Evolutionary conservation across 2,888 invertebrate species (phyloP).

Genomic region (Gryllus longicercus): DNA sequence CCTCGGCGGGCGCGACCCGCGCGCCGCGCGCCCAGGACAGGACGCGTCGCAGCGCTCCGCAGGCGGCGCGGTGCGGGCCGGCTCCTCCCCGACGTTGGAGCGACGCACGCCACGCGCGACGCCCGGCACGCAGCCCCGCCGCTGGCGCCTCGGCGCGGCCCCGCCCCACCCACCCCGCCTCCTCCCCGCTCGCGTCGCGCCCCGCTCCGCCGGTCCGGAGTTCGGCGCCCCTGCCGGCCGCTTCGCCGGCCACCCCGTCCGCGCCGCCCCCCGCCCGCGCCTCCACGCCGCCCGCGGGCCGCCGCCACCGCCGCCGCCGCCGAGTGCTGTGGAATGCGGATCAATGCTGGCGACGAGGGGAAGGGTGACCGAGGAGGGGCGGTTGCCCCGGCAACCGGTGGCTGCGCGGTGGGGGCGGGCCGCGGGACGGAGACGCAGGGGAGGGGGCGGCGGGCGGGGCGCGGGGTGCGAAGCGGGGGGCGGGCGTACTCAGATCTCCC

Average conservation of each 20-base stretch:
- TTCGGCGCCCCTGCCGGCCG: background rate
- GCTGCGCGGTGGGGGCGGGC: background rate
- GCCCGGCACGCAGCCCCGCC: no score
- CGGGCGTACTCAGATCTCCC: background rate
- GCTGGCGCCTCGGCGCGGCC: background rate
- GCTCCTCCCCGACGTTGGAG: no score
- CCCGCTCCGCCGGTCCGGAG: background rate
- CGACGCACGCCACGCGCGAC: no score
- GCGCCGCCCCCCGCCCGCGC: background rate
- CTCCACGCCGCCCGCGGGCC: background rate
- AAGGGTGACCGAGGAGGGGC: background rate
- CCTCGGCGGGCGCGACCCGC: no score
- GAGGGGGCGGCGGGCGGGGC: background rate
- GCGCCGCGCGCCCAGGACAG: no score
- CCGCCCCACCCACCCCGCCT: background rate
- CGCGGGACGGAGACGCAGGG: background rate
- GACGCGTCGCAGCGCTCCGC: no score
- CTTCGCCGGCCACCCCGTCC: background rate
- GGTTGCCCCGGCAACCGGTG: background rate
- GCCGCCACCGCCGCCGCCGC: background rate
- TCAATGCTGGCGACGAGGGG: conserved; percentile 17
- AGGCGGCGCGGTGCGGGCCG: no score
- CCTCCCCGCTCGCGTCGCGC: background rate
- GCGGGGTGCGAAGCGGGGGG: background rate
- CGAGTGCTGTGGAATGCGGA: conserved; percentile 8